Evolutionary conservation across 2,888 invertebrate species (phyloP).

Genomic region (Hyposoter didymator): DNA sequence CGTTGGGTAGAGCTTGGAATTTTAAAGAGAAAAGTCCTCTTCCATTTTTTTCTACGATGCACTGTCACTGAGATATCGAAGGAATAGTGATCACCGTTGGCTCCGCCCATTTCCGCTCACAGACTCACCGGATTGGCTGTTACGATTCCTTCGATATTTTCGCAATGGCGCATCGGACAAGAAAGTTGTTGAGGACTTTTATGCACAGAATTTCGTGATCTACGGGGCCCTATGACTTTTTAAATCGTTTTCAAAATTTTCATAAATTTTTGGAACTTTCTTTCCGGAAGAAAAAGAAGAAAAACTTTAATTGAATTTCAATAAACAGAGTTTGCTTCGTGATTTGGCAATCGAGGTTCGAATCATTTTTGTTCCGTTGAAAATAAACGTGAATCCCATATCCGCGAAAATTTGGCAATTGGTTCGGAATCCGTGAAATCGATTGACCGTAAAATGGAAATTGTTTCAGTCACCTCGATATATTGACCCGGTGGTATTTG

Average conservation of each 20-base stretch:
- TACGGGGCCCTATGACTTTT: background rate
- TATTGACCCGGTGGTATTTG: conserved; percentile 39
- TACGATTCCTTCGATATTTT: background rate
- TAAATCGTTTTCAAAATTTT: background rate
- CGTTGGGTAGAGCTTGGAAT: background rate
- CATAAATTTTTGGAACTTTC: background rate
- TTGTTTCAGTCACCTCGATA: conserved; percentile 45
- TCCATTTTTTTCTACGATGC: background rate
- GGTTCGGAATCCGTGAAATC: conserved; percentile 15
- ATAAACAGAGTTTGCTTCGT: background rate
- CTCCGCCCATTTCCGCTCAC: background rate
- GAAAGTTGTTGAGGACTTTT: background rate
- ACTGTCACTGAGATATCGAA: background rate
- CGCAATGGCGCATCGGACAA: background rate
- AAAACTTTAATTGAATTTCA: background rate
- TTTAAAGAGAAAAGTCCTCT: background rate
- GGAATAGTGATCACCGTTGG: background rate
- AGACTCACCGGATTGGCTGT: background rate
- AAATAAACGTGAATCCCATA: background rate
- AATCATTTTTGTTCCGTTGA: background rate
- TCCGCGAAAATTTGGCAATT: background rate
- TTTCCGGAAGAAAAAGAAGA: background rate
- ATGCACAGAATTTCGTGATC: background rate
- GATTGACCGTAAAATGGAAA: conserved; percentile 34
- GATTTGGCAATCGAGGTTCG: background rate